Conservation (phyloP, 2,113 vertebrate species). For the Beaufortia kweichowensis region DNA sequence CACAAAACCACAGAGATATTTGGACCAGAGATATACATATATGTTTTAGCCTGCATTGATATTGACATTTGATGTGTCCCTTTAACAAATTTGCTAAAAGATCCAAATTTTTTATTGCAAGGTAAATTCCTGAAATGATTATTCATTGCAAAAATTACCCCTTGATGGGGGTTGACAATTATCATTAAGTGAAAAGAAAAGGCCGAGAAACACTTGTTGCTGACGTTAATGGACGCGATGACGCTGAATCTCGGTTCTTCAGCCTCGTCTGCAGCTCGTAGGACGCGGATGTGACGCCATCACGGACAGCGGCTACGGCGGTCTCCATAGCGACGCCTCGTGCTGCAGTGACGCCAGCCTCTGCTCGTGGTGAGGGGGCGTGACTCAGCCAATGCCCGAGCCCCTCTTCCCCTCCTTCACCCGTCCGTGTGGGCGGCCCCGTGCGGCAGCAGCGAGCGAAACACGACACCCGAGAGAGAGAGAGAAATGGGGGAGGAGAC, state of each 20-base stretch:
- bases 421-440: constrained; percentile 70
- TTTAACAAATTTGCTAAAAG: neutral
- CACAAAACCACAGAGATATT: too few species aligned
- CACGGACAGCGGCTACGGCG: constrained; percentile 59
- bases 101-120: neutral
- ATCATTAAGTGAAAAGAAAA: constrained; percentile 49
- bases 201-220: constrained; percentile 49
- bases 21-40: too few species aligned
- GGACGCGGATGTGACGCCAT: constrained; percentile 69
- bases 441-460: constrained; percentile 75
- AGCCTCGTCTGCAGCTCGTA: constrained; percentile 51
- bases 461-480: constrained; percentile 79
- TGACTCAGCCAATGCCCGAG: constrained; percentile 64
- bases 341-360: constrained; percentile 70
- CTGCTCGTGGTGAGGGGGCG: constrained; percentile 74
- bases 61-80: too few species aligned
- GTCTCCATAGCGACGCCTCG: constrained; percentile 73
- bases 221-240: constrained; percentile 63
- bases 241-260: constrained; percentile 27
- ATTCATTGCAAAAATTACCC: neutral
- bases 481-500: constrained; percentile 68
- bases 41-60: too few species aligned
- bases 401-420: constrained; percentile 48
- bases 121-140: constrained; percentile 1
- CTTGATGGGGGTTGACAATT: constrained; percentile 45